A percentile compares a stretch with the other conserved stretches of the same genome.
phyloP scores from a whole-genome alignment of 2,888 invertebrate genomes.

The Opisthograptis luteolata region DNA sequence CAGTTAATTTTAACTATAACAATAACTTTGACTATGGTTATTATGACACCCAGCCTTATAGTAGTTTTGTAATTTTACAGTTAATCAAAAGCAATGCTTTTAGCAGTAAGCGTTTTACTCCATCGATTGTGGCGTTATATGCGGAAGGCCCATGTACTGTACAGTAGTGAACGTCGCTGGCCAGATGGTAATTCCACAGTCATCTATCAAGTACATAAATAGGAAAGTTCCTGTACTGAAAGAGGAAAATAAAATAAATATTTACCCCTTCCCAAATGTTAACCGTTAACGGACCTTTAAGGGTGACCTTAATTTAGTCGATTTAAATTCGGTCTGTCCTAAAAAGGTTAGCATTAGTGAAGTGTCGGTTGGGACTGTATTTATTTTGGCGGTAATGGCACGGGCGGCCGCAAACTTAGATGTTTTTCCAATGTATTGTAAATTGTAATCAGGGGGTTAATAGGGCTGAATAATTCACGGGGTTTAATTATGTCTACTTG shows the following conservation, averaged over 20 bases:
- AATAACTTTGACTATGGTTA: too few relatives aligned
- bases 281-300: slow-evolving; percentile 41
- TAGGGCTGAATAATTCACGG: background rate
- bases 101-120: too few relatives aligned
- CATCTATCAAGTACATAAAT: slow-evolving; percentile 4
- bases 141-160: too few relatives aligned
- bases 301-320: slow-evolving; percentile 41
- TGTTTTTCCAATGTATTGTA: slow-evolving; percentile 14
- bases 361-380: slow-evolving; percentile 37
- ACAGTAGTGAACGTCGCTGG: too few relatives aligned
- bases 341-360: slow-evolving; percentile 38
- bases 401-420: slow-evolving; percentile 17
- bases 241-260: slow-evolving; percentile 20
- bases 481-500: too few relatives aligned
- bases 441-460: background rate
- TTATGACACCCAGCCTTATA: too few relatives aligned
- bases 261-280: slow-evolving; percentile 33
- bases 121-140: too few relatives aligned
- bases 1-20: too few relatives aligned
- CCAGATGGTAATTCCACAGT: too few relatives aligned
- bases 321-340: slow-evolving; percentile 41
- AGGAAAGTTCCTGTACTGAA: slow-evolving; percentile 8
- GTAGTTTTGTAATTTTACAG: too few relatives aligned
- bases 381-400: slow-evolving; percentile 36
- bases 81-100: too few relatives aligned